Evolutionary conservation across 30 jellyfish, hydroid and myxozoan genomes (phyloP).

Genomic region (Chironex yamaguchii): DNA sequence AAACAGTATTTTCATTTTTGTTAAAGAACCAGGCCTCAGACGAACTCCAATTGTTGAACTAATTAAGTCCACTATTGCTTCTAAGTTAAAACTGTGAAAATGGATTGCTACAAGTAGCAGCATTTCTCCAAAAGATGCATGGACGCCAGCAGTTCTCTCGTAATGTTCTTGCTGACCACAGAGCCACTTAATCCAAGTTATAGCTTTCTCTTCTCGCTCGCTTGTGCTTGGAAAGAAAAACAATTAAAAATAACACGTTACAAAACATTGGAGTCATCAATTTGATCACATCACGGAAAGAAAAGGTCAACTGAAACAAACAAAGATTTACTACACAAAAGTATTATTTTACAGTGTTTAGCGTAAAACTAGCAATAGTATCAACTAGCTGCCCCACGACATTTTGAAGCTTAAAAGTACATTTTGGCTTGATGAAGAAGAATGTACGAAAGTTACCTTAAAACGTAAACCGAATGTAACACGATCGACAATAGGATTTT

Average conservation of each 20-base stretch:
- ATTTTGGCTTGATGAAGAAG: no score
- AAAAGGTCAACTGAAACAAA: not conserved
- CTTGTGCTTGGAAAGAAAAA: constrained; percentile 64
- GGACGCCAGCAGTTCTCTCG: constrained; percentile 55
- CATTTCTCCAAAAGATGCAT: constrained; percentile 89
- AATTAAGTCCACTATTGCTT: constrained; percentile 92
- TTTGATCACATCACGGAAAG: no score
- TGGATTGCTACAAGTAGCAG: constrained; percentile 95
- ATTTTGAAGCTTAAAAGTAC: no score
- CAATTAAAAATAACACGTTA: not conserved
- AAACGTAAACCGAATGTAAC: no score
- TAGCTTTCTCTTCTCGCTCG: constrained; percentile 87
- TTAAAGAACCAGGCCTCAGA: constrained; percentile 91
- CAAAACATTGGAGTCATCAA: not conserved
- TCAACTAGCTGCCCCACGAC: no score
- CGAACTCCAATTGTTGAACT: constrained; percentile 80
- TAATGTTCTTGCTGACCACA: constrained; percentile 75
- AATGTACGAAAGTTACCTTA: no score
- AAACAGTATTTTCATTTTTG: constrained; percentile 86
- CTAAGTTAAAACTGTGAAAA: constrained; percentile 92
- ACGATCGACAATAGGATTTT: no score
- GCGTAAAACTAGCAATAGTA: no score
- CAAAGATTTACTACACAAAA: not conserved
- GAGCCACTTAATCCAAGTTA: constrained; percentile 86
- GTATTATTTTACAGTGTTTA: no score